Conservation (phyloP, 2,113 vertebrate genomes). For the Bubo scandiacus region DNA sequence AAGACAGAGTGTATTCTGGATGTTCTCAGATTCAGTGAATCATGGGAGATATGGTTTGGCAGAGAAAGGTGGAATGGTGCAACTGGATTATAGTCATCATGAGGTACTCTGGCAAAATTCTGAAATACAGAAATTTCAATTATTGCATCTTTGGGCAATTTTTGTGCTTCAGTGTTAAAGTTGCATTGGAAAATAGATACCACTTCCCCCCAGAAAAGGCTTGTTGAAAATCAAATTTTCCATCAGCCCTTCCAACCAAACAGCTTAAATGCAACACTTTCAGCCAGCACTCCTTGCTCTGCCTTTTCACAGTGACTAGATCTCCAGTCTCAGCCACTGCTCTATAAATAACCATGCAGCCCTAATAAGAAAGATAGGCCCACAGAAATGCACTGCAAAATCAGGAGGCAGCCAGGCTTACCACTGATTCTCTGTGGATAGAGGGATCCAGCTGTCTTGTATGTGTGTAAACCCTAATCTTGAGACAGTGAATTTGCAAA, state of each 20-base stretch:
- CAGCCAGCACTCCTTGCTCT: neutral
- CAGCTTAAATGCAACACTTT: neutral
- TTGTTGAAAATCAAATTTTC: neutral
- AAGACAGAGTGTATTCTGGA: neutral
- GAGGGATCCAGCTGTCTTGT: neutral
- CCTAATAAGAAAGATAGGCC: neutral
- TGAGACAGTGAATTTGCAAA: neutral
- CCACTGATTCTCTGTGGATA: neutral
- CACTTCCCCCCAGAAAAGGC: accelerated
- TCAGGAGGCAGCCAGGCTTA: neutral
- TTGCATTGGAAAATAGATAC: neutral
- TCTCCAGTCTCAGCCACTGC: neutral
- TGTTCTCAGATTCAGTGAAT: neutral
- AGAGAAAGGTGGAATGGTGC: neutral
- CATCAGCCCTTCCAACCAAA: neutral
- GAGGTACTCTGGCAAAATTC: neutral
- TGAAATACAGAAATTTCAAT: neutral
- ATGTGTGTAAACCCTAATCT: neutral
- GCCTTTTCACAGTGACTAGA: neutral
- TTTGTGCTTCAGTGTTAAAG: neutral
- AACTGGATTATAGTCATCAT: neutral
- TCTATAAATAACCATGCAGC: neutral
- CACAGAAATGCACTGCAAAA: neutral
- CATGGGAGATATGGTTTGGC: neutral
- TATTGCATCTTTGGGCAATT: neutral